Evolutionary conservation across 2,888 invertebrate genomes (phyloP), one percentile per base, ranked within the genome.

Genomic region (Nomada goodeniana): DNA sequence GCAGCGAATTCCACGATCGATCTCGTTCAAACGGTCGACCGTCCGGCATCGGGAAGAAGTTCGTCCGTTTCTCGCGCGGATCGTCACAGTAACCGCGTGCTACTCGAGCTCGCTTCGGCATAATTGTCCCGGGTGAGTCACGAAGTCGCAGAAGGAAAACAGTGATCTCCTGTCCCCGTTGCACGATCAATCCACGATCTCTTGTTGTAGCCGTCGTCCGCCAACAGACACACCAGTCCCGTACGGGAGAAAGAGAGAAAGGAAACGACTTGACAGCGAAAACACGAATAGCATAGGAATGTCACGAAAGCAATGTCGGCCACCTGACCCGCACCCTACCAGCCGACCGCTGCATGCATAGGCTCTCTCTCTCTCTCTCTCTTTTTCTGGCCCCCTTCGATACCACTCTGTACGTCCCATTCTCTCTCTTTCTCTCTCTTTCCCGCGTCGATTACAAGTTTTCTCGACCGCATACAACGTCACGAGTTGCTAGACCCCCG

Each of bases 281-380:
- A 77, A 81, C 84, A 86, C 84, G 82, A 83, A 75, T 80, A 80
- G 77, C 77, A 76, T 76, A 70, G 81, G 83, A 88, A 88, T 80
- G 81, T 82, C 81, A 72, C 70, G 83, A 88, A 88, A 88, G 88
- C 86, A 88, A 88, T 88, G 84, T 88, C 83, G 83, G 69, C 85
- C 85, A 85, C 85, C 85, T 85, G 85, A 86, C 76, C 82, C 85
- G 71, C 53, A 68, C 57, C 73, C 78, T 78, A 52, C 72, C 52
- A 44, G 11, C 70, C 44, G 26, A 65, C 55, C 10, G 20, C 55
- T 26, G 13, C 55, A 15, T 55, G 18, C 23, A 11, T 23, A 53
- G 10, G 55, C 52, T 23, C 23, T 23, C 18, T 52, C 59, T 72
- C 68, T 50, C 29, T 73, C 72, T 44, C 18, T 68, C 68, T 64